A percentile compares a stretch with the other conserved stretches of the same genome.
Evolutionary conservation across 2,113 vertebrate species (phyloP).

Genomic region (Sminthopsis crassicaudata): DNA sequence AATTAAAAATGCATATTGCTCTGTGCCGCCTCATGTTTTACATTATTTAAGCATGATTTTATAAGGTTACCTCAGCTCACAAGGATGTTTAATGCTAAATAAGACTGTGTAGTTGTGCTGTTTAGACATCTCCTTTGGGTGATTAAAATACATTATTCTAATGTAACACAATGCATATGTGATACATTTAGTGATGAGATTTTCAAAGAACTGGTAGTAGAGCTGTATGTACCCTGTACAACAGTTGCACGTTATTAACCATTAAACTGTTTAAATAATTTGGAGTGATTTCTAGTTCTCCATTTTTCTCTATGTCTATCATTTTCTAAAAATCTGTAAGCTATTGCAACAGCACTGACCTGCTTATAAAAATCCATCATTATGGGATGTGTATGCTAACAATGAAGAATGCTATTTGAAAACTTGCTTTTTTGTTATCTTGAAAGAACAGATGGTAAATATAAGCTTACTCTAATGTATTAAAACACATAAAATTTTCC

Average conservation of each 20-base stretch:
- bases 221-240: slow-evolving; percentile 78
- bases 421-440: slow-evolving; percentile 91
- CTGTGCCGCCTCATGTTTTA: slow-evolving; percentile 93
- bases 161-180: slow-evolving; percentile 92
- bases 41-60: slow-evolving; percentile 98
- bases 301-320: slow-evolving; percentile 69
- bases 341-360: slow-evolving; percentile 83
- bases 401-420: slow-evolving; percentile 91
- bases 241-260: slow-evolving; percentile 85
- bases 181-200: slow-evolving; percentile 89
- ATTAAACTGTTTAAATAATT: slow-evolving; percentile 88
- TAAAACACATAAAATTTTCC: slow-evolving; percentile 91
- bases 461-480: slow-evolving; percentile 91
- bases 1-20: slow-evolving; percentile 99
- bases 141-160: slow-evolving; percentile 94
- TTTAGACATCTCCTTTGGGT: slow-evolving; percentile 93
- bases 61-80: slow-evolving; percentile 96
- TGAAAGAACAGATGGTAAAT: slow-evolving; percentile 92
- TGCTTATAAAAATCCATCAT: slow-evolving; percentile 86
- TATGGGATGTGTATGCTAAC: slow-evolving; percentile 87
- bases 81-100: slow-evolving; percentile 99
- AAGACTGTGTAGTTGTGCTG: slow-evolving; percentile 92
- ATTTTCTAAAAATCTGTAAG: slow-evolving; percentile 83
- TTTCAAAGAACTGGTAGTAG: slow-evolving; percentile 83
- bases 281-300: slow-evolving; percentile 83